phyloP scores from a whole-genome alignment of 1,140 invertebrate genomes.

The Trichonephila inaurata region DNA sequence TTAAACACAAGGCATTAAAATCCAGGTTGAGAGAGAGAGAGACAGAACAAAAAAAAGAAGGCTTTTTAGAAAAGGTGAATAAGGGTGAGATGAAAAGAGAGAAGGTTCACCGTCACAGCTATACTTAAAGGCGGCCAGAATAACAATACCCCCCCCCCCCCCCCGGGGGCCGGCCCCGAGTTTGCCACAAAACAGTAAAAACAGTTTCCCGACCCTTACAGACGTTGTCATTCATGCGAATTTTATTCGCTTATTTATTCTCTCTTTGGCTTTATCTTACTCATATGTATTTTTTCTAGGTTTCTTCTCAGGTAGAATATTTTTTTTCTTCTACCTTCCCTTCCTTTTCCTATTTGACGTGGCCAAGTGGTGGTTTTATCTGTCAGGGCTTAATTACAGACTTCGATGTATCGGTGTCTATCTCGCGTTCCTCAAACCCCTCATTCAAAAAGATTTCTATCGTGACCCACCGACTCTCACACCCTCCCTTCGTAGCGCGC shows the following conservation, averaged over 20 bases:
- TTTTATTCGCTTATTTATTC: conserved; percentile 37
- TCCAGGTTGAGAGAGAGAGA: background rate
- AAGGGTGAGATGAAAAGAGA: background rate
- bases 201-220: conserved; percentile 34
- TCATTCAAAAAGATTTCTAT: conserved; percentile 45
- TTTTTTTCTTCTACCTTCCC: background rate
- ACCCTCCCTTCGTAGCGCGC: background rate
- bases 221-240: conserved; percentile 54
- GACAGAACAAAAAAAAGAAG: no score
- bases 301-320: background rate
- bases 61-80: conserved; percentile 16
- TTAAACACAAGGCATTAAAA: conserved; percentile 41
- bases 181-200: conserved; percentile 21
- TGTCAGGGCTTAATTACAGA: conserved; percentile 66
- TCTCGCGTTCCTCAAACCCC: conserved; percentile 46
- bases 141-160: no score
- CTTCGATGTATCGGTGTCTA: conserved; percentile 54
- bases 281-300: background rate
- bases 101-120: background rate
- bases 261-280: conserved; percentile 21
- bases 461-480: background rate
- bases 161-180: no score
- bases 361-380: conserved; percentile 59
- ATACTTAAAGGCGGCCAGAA: conserved; percentile 34
- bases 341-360: conserved; percentile 44